These are phyloP conservation scores for Nasonia vitripennis DNA, from an alignment of 1,140 invertebrate species.

Conservation along the genomic window DNA sequence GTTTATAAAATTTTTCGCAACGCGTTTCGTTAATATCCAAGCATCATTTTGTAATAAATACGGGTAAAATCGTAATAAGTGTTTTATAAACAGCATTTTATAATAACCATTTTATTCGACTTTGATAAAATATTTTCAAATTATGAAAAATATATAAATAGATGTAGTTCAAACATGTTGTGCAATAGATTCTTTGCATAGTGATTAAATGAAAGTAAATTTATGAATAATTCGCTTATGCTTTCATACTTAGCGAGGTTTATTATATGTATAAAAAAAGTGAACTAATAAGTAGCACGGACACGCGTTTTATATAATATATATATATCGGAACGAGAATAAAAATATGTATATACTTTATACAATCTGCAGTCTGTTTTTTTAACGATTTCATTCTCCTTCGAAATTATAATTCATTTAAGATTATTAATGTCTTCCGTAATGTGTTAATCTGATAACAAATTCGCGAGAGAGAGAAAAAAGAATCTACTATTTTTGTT, in stretches of 20 bases:
- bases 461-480: conserved; percentile 35
- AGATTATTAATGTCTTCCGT: conserved; percentile 30
- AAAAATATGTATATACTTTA: conserved; percentile 52
- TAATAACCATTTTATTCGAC: conserved; percentile 46
- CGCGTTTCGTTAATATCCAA: not conserved
- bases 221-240: conserved; percentile 42
- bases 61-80: not conserved
- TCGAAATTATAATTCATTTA: conserved; percentile 45
- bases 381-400: conserved; percentile 43
- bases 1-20: conserved; percentile 15
- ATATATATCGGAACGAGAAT: conserved; percentile 44
- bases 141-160: conserved; percentile 50
- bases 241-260: conserved; percentile 48
- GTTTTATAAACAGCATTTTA: conserved; percentile 51
- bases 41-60: not conserved
- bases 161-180: conserved; percentile 32
- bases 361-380: conserved; percentile 52
- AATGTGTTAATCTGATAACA: conserved; percentile 43
- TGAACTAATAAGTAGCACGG: conserved; percentile 53
- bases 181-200: conserved; percentile 25
- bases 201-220: conserved; percentile 49
- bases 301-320: conserved; percentile 47
- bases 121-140: conserved; percentile 49
- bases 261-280: conserved; percentile 53
- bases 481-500: conserved; percentile 45